Percentiles rank a stretch among this genome's conserved stretches.
Conservation (phyloP, 2,888 invertebrate species). For the Gymnoscelis rufifasciata region DNA sequence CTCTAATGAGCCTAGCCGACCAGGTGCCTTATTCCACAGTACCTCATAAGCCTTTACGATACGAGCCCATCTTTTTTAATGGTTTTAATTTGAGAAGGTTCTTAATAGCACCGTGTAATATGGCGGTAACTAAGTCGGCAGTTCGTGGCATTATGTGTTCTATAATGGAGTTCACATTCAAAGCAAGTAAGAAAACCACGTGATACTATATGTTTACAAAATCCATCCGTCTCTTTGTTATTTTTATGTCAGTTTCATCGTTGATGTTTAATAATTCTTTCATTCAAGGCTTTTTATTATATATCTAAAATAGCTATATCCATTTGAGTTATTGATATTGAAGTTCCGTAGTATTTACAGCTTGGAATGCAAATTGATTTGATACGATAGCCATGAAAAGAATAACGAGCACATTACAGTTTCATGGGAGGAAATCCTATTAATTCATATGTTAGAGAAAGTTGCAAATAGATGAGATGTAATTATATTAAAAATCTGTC, state of each 20-base stretch:
- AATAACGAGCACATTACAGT: constrained; percentile 21
- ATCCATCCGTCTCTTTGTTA: constrained; percentile 27
- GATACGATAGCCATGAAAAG: constrained; percentile 27
- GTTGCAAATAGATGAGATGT: constrained; percentile 30
- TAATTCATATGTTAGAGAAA: constrained; percentile 32
- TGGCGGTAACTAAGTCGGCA: constrained; percentile 67
- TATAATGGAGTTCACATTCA: constrained; percentile 74
- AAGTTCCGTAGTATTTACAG: constrained; percentile 23
- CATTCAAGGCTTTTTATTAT: no score
- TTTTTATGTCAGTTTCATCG: constrained; percentile 14
- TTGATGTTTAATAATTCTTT: constrained; percentile 12
- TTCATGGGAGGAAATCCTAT: constrained; percentile 25
- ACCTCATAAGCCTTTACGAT: constrained; percentile 48
- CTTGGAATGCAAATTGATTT: constrained; percentile 23
- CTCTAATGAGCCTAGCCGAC: constrained; percentile 65
- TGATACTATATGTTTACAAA: constrained; percentile 19
- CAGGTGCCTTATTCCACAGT: constrained; percentile 55
- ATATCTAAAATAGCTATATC: no score
- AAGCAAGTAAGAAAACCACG: constrained; percentile 63
- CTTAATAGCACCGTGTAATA: constrained; percentile 31
- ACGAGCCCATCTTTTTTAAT: constrained; percentile 36
- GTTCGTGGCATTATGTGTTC: constrained; percentile 74
- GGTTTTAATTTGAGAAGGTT: constrained; percentile 20
- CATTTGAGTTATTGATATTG: neutral
- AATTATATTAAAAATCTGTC: constrained; percentile 30